Conservation (phyloP, 2,113 vertebrate genomes). For the Rhombomys opimus region DNA sequence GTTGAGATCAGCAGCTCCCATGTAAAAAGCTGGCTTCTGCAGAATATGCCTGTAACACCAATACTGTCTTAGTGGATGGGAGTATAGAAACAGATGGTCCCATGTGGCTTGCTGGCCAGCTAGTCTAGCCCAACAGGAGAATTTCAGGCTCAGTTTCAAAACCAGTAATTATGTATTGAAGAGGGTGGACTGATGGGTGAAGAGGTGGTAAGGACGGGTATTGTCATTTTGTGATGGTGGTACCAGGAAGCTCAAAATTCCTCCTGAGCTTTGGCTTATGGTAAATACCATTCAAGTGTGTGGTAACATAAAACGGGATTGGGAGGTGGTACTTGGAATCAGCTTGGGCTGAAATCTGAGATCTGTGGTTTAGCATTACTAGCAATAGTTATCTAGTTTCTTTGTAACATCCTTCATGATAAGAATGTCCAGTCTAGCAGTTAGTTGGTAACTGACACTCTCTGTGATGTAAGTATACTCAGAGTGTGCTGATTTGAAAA, state of each 20-base stretch:
- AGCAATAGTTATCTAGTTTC: not conserved
- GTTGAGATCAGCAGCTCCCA: not conserved
- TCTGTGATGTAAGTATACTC: not conserved
- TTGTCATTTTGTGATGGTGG: not conserved
- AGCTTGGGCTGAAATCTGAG: not conserved
- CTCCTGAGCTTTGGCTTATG: not conserved
- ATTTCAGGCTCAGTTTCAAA: not conserved
- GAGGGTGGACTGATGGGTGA: not conserved
- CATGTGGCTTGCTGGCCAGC: not conserved
- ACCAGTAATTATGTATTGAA: not conserved
- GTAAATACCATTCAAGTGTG: slow-evolving; percentile 23
- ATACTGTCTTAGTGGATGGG: not conserved
- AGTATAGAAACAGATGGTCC: not conserved
- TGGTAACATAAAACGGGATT: not conserved
- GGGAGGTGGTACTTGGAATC: not conserved
- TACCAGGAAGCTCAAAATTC: slow-evolving; percentile 4
- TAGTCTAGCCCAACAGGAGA: not conserved
- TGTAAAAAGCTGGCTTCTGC: not conserved
- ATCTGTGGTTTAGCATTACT: not conserved
- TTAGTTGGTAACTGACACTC: not conserved
- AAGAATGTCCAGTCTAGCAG: not conserved
- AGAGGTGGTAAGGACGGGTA: not conserved
- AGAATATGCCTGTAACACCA: not conserved
- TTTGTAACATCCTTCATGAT: not conserved
- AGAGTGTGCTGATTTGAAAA: not conserved